phyloP scores from a whole-genome alignment of 1,140 invertebrate species.

The Drosophila lacertosa region DNA sequence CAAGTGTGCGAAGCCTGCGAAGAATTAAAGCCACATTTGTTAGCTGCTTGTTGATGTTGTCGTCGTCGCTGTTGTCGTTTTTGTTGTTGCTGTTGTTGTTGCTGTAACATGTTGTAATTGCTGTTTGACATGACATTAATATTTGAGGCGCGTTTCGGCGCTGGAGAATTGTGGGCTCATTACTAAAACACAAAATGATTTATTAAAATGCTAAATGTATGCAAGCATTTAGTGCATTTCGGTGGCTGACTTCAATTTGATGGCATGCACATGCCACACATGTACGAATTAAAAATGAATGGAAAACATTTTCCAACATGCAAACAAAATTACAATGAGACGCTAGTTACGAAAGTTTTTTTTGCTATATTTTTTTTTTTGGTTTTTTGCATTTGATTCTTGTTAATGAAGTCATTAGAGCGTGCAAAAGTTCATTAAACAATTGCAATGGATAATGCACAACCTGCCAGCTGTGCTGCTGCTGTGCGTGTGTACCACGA shows the following conservation, averaged over 20 bases:
- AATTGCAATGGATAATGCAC: constrained; percentile 77
- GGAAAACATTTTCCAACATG: constrained; percentile 44
- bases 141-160: constrained; percentile 59
- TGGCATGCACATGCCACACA: neutral
- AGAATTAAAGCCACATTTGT: constrained; percentile 69
- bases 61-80: constrained; percentile 11
- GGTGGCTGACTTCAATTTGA: constrained; percentile 16
- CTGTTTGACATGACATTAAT: constrained; percentile 82
- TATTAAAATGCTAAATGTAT: constrained; percentile 47
- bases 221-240: constrained; percentile 29
- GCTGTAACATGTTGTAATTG: constrained; percentile 76
- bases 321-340: constrained; percentile 36
- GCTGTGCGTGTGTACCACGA: too few relatives aligned
- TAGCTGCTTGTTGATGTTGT: constrained; percentile 36
- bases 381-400: constrained; percentile 53
- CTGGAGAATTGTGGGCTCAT: constrained; percentile 20
- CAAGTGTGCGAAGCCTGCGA: constrained; percentile 66
- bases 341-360: constrained; percentile 30
- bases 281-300: constrained; percentile 34
- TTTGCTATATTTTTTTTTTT: too few relatives aligned
- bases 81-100: constrained; percentile 21
- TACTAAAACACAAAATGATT: constrained; percentile 50
- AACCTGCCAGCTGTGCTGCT: constrained; percentile 32
- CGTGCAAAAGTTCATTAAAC: constrained; percentile 78
- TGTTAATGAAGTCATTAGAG: constrained; percentile 76